Conservation (phyloP, 1,140 invertebrate genomes). For the Heterodera carotae region DNA sequence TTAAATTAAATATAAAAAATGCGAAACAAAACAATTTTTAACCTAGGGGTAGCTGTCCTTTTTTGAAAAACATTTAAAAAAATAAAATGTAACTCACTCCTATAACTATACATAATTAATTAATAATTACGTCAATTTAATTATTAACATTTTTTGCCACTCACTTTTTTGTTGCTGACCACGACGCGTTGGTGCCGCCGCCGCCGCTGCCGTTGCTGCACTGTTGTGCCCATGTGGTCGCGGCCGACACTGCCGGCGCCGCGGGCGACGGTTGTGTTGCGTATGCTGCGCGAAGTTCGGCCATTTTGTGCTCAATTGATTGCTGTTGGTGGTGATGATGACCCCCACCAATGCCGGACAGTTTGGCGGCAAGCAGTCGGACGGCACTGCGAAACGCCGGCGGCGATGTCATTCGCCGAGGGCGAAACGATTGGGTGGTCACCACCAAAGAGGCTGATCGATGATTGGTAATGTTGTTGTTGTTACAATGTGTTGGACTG, state of each 20-base stretch:
- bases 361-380: constrained; percentile 15
- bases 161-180: neutral
- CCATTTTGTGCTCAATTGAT: constrained; percentile 19
- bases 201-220: neutral
- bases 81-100: too few species aligned
- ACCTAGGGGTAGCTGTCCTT: too few species aligned
- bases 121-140: too few species aligned
- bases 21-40: too few species aligned
- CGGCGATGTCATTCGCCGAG: constrained; percentile 5
- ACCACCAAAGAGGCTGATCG: neutral
- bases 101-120: too few species aligned
- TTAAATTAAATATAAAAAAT: too few species aligned
- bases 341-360: constrained; percentile 10
- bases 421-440: too few species aligned
- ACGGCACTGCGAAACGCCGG: neutral
- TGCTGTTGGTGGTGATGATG: constrained; percentile 16
- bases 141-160: too few species aligned
- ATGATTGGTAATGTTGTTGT: neutral
- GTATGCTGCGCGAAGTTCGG: constrained; percentile 21
- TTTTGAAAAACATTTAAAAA: too few species aligned
- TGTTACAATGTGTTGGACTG: neutral
- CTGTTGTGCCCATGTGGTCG: neutral
- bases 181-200: too few species aligned
- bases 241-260: neutral
- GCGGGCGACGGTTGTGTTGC: neutral